Evolutionary conservation across 2,113 vertebrate species (phyloP).

Genomic region (Agelaius tricolor): DNA sequence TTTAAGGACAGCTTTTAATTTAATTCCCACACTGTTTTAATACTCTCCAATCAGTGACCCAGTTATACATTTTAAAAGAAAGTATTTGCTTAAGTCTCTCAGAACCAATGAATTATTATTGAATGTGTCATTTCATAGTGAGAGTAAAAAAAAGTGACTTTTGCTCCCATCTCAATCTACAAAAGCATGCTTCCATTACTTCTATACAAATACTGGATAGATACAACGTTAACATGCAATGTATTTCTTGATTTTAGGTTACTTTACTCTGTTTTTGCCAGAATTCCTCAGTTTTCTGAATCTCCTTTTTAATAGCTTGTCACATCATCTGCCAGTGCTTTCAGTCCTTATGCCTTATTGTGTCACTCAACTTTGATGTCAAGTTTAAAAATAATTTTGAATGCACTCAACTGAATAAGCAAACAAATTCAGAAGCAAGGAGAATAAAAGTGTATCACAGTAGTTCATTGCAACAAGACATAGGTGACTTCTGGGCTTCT

Average conservation of each 20-base stretch:
- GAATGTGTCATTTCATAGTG: not conserved
- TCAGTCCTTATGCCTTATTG: not conserved
- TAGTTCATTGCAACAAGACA: not conserved
- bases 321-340: not conserved
- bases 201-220: not conserved
- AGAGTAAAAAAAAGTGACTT: not conserved
- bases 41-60: not conserved
- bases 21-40: constrained; percentile 27
- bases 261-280: not conserved
- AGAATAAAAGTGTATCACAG: not conserved
- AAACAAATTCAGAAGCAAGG: not conserved
- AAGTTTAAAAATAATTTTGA: constrained; percentile 7
- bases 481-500: not conserved
- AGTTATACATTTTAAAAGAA: constrained; percentile 2
- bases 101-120: not conserved
- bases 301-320: not conserved
- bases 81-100: not conserved
- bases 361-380: not conserved
- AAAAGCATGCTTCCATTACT: not conserved
- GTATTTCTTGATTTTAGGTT: not conserved
- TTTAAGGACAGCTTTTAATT: constrained; percentile 31
- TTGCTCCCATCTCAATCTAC: not conserved
- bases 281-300: not conserved
- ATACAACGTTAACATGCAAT: not conserved
- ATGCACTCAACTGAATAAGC: not conserved